phyloP scores from a whole-genome alignment of 2,113 vertebrate species.

The Chamaetylas fuelleborni region DNA sequence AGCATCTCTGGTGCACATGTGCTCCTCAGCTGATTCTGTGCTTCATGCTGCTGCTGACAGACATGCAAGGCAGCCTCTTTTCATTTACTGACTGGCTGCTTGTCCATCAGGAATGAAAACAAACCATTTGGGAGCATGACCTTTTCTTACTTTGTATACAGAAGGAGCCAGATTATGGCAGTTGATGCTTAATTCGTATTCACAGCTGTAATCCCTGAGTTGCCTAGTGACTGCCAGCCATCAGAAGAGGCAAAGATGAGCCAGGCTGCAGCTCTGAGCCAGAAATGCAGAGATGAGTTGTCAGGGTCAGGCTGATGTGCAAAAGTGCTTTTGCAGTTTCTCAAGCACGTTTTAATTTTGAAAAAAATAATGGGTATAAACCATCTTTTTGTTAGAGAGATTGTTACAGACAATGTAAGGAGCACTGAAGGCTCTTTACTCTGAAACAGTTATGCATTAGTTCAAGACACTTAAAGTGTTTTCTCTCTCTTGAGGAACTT shows the following conservation, averaged over 20 bases:
- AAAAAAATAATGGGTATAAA: not conserved
- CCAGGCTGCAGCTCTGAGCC: not conserved
- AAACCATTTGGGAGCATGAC: constrained; percentile 1
- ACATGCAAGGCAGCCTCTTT: not conserved
- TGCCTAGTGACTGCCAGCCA: constrained; percentile 41
- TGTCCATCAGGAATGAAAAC: constrained; percentile 60
- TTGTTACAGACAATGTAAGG: not conserved
- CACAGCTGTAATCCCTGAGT: constrained; percentile 32
- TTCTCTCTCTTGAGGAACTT: not conserved
- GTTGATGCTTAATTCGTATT: constrained; percentile 41
- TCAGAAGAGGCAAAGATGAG: not conserved
- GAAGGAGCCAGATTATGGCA: constrained; percentile 24
- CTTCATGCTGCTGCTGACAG: constrained; percentile 58
- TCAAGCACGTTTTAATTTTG: not conserved
- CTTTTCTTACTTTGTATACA: not conserved
- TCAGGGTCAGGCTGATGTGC: constrained; percentile 1
- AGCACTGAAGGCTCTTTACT: not conserved
- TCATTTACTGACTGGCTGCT: constrained; percentile 44
- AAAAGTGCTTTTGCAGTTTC: constrained; percentile 3
- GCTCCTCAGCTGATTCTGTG: constrained; percentile 68
- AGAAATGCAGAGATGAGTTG: constrained; percentile 24
- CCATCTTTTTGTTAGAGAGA: not conserved
- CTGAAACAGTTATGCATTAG: not conserved
- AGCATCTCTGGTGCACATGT: constrained; percentile 4
- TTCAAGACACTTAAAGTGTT: not conserved